phyloP scores from a whole-genome alignment of 2,888 invertebrate genomes.

The Syrphus vitripennis region DNA sequence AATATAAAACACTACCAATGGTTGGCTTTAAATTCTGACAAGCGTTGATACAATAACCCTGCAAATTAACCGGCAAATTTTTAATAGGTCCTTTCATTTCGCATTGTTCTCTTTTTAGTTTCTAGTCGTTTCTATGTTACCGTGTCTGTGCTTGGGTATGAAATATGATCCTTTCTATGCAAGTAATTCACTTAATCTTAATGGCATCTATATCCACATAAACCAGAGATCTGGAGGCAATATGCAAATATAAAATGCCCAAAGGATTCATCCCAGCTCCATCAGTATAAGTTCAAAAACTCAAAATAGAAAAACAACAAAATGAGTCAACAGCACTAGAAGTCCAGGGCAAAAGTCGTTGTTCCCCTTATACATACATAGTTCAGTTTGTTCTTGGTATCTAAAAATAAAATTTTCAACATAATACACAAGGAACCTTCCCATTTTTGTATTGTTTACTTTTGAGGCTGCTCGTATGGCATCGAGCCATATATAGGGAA shows the following conservation, averaged over 20 bases:
- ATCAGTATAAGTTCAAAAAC: background rate
- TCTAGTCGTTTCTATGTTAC: background rate
- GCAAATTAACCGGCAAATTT: background rate
- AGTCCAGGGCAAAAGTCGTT: background rate
- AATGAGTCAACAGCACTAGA: background rate
- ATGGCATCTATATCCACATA: background rate
- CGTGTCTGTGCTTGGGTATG: too few relatives aligned
- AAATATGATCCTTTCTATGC: background rate
- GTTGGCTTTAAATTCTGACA: too few relatives aligned
- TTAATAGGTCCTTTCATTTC: background rate
- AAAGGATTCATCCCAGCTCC: background rate
- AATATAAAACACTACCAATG: too few relatives aligned
- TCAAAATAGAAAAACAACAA: background rate
- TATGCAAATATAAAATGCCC: background rate
- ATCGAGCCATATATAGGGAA: background rate
- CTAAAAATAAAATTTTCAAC: background rate
- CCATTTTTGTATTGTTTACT: background rate
- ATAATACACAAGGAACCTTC: too few relatives aligned
- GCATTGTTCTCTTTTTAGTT: background rate
- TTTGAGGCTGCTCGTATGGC: background rate
- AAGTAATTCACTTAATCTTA: background rate
- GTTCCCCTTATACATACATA: background rate
- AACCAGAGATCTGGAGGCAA: background rate
- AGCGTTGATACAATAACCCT: background rate
- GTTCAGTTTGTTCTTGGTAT: background rate